A percentile compares a stretch with the other conserved stretches of the same genome.
Evolutionary conservation across 2,113 vertebrate genomes (phyloP).

Genomic region (Forbesichthys papilliferus): DNA sequence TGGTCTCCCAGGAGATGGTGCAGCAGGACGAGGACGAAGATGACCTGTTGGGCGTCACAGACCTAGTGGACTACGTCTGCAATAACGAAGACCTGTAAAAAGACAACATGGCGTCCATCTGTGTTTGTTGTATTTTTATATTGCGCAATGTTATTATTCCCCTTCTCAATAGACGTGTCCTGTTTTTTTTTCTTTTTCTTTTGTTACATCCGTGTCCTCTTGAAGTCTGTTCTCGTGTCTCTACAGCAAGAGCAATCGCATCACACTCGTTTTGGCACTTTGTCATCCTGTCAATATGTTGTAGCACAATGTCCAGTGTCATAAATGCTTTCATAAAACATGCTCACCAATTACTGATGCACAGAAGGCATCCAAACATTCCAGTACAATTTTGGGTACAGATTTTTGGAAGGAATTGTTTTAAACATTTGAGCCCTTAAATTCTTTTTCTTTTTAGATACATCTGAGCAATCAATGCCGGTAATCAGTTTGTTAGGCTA

Average conservation of each 20-base stretch:
- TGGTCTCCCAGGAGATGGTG: slow-evolving; percentile 78
- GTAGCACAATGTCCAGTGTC: no score
- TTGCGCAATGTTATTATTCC: slow-evolving; percentile 66
- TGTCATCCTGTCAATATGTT: no score
- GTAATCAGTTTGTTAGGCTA: no score
- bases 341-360: no score
- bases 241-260: slow-evolving; percentile 11
- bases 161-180: slow-evolving; percentile 7
- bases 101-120: slow-evolving; percentile 41
- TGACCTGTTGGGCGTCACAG: slow-evolving; percentile 96
- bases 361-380: no score
- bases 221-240: slow-evolving; percentile 25
- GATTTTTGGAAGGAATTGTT: no score
- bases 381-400: no score
- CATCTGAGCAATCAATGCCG: no score
- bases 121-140: slow-evolving; percentile 72
- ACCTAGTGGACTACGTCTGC: slow-evolving; percentile 99
- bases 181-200: slow-evolving; percentile 35
- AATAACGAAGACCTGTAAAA: slow-evolving; percentile 98
- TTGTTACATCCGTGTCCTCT: slow-evolving; percentile 11
- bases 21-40: slow-evolving; percentile 94
- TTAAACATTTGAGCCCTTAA: no score
- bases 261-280: no score
- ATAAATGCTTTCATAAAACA: no score
- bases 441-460: no score